These are phyloP conservation scores for Drepana arcuata DNA, from an alignment of 1,140 invertebrate species.

Conservation along the genomic window DNA sequence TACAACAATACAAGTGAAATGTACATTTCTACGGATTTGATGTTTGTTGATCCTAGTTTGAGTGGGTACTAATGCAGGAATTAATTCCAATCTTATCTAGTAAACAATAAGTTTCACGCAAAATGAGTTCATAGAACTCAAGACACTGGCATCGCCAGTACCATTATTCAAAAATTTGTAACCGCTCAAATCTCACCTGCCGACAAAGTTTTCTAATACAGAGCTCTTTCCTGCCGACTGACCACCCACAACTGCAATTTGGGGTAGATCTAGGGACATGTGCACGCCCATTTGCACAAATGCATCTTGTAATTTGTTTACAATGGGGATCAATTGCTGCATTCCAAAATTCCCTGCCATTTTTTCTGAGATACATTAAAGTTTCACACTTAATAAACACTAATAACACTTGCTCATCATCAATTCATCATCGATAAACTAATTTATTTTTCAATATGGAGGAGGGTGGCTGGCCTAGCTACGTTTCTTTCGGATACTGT, in stretches of 20 bases:
- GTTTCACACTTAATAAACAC: constrained; percentile 45
- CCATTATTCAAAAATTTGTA: no score
- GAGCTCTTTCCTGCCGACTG: constrained; percentile 99
- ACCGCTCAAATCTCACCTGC: constrained; percentile 86
- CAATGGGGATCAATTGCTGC: constrained; percentile 97
- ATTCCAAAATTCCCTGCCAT: constrained; percentile 88
- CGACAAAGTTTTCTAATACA: constrained; percentile 98
- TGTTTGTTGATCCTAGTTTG: no score
- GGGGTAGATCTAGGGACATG: constrained; percentile 96
- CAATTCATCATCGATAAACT: constrained; percentile 59
- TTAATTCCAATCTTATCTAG: no score
- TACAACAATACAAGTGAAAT: no score
- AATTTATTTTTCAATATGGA: constrained; percentile 67
- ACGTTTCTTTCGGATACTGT: constrained; percentile 30
- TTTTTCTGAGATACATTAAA: constrained; percentile 58
- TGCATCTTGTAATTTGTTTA: constrained; percentile 98
- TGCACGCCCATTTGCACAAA: constrained; percentile 96
- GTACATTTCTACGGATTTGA: no score
- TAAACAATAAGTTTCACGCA: no score
- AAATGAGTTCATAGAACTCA: no score
- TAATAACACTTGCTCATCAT: constrained; percentile 52
- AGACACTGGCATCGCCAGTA: no score
- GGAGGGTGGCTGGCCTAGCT: constrained; percentile 57
- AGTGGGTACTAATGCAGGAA: no score
- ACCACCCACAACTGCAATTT: constrained; percentile 98